Base-by-base conservation (phyloP, 2,888 invertebrate genomes). In the Thereva unica region DNA sequence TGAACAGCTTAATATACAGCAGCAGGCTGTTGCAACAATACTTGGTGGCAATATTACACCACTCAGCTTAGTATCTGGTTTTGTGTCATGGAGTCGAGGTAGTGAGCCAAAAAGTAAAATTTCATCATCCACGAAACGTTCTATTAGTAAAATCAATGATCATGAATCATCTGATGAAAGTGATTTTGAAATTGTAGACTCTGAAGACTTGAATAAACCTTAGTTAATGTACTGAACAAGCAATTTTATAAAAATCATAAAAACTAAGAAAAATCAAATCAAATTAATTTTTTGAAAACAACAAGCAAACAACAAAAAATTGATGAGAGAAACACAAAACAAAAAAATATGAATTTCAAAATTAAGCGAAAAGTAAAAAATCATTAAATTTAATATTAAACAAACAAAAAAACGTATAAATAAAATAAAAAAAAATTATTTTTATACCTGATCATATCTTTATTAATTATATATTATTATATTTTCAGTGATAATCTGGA, bases 151-250 rank as follows among this genome's bases (percentile, higher is more conserved):
- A n/a, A 40, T 50, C n/a, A 41, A 9, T 5, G 41, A 38, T n/a
- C n/a, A n/a, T 3, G 69, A 69, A 35, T 61, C 77, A 65, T 77
- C 78, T 4, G 79, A 79, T 23, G 79, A 80, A 66, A 80, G 80
- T 72, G 80, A 80, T 71, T 80, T 80, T 71, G 80, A 80, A 74
- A 76, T 80, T 71, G 73, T 81, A 45, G 76, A 77, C 71, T 73
- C 76, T 66, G 81, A 80, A 64, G 80, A 80, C 57, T 52, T 71
- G 12, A 69, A 66, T 54, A 53, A 49, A 53, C 47, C 64, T 53
- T 67, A 68, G 59, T 59, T 65, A 47, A 53, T n/a, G 40, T 40
- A 54, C 12, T n/a, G 50, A 42, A 9, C 38, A 61, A 38, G 23
- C 23, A 23, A 23, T 23, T 23, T 23, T 23, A 23, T 23, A 23